Conservation (phyloP, 2,113 vertebrate genomes). For the Bos indicus region DNA sequence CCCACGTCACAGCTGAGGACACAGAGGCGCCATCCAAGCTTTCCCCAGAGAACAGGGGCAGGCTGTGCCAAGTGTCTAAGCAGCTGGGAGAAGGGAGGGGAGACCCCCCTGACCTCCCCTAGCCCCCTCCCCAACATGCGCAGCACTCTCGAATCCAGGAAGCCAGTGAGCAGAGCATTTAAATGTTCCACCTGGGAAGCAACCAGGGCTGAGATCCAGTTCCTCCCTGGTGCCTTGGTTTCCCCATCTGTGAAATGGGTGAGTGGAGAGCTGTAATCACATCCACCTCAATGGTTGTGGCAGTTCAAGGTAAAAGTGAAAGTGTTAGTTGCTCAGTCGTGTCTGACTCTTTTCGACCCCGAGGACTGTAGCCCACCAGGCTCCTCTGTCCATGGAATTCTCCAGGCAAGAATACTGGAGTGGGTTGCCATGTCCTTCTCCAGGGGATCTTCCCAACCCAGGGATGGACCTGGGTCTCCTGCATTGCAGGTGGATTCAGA, state of each 20-base stretch:
- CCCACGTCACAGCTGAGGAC: background rate
- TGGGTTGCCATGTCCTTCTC: background rate
- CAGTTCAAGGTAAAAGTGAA: background rate
- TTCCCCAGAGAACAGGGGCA: background rate
- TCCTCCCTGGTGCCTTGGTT: background rate
- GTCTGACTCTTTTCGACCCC: background rate
- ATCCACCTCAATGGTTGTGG: background rate
- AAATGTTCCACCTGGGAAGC: background rate
- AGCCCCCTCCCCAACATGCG: rapidly evolving
- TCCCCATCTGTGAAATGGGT: background rate
- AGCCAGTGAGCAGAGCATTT: background rate
- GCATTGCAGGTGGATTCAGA: background rate
- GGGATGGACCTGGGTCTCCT: background rate
- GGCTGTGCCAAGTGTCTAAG: background rate
- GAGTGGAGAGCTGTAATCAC: too few relatives aligned
- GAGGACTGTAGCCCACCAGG: background rate
- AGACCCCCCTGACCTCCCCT: background rate
- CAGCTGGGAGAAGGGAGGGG: background rate
- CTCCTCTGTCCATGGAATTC: background rate
- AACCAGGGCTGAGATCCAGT: background rate
- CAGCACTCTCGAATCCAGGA: background rate
- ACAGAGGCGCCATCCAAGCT: background rate
- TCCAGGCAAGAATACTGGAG: background rate
- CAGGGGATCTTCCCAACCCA: background rate
- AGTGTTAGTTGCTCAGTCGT: background rate